Evolutionary conservation across 2,797 vertebrate genomes (phyloP).

Genomic region (Gymnoscopelus braueri): DNA sequence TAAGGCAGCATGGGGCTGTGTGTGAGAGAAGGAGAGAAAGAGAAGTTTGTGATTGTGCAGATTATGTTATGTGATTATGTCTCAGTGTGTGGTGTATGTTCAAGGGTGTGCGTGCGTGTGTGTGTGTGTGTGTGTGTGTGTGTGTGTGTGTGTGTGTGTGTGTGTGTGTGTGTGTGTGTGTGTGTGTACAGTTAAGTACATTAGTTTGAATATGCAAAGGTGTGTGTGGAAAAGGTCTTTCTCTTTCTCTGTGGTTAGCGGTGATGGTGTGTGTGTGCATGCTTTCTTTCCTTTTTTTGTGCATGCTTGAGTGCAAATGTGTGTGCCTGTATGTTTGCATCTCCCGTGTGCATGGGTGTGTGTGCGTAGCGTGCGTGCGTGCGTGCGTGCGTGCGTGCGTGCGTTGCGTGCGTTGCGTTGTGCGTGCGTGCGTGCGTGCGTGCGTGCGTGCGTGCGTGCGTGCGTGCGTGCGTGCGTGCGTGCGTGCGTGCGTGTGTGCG

Average conservation of each 20-base stretch:
- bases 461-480: not conserved
- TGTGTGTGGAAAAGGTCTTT: not conserved
- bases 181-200: not conserved
- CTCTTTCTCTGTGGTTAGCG: not conserved
- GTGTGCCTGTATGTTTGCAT: not conserved
- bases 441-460: not conserved
- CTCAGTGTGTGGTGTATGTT: too few relatives aligned
- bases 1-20: too few relatives aligned
- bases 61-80: too few relatives aligned
- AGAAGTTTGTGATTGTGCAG: too few relatives aligned
- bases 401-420: not conserved
- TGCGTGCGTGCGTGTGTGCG: not conserved
- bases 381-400: not conserved
- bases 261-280: not conserved
- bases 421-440: not conserved
- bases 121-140: too few relatives aligned
- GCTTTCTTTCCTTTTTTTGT: not conserved
- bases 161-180: not conserved
- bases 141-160: not conserved
- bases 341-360: not conserved
- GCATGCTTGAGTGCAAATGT: not conserved
- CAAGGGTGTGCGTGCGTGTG: too few relatives aligned
- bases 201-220: not conserved
- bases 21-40: too few relatives aligned
- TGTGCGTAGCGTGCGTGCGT: not conserved